Conservation (phyloP, 1,140 invertebrate genomes). For the Gryllus bimaculatus region DNA sequence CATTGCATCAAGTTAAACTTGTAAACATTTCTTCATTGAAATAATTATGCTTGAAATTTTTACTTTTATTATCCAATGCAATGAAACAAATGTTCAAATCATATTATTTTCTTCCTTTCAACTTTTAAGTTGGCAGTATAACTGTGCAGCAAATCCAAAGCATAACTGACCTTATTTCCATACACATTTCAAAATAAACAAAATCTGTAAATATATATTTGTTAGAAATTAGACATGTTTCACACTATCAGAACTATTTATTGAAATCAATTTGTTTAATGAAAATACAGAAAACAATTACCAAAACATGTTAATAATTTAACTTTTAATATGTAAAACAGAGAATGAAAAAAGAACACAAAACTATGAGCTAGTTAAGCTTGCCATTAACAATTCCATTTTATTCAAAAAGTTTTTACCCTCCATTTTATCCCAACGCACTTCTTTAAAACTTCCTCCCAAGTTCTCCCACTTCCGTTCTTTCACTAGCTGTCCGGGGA, state of each 20-base stretch:
- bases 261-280: neutral
- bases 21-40: no score
- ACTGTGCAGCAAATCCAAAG: no score
- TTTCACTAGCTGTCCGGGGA: constrained; percentile 72
- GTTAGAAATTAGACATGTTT: no score
- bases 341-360: neutral
- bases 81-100: no score
- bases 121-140: no score
- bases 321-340: neutral
- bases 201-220: no score
- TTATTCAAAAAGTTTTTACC: constrained; percentile 95
- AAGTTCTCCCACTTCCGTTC: constrained; percentile 87
- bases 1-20: no score
- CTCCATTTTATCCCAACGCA: constrained; percentile 88
- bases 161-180: no score
- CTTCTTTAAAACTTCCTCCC: constrained; percentile 80
- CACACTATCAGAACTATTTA: neutral
- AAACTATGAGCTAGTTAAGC: constrained; percentile 53
- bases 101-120: no score
- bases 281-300: neutral
- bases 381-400: constrained; percentile 93
- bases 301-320: neutral
- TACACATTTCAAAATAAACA: no score
- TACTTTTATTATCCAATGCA: no score
- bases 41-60: no score